Evolutionary conservation across 2,113 vertebrate genomes (phyloP).

Genomic region (Pollachius pollachius): DNA sequence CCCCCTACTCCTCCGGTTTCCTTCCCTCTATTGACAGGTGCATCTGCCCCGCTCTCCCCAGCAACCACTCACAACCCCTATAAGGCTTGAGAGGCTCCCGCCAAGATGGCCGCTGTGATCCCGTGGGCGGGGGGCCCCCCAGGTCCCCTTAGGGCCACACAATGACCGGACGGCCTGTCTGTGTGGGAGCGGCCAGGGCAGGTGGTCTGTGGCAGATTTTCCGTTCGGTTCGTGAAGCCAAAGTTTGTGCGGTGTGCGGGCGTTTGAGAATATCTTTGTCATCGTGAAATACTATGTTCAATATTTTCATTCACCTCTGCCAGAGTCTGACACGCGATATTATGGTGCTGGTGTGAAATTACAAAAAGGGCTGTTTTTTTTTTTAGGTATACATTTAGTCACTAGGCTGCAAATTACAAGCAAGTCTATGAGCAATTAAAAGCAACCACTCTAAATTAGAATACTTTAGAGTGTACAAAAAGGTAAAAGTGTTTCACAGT

Average conservation of each 20-base stretch:
- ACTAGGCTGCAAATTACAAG: too few species aligned
- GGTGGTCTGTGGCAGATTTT: slow-evolving; percentile 62
- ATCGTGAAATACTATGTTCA: not conserved
- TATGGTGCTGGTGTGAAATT: too few species aligned
- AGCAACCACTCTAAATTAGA: too few species aligned
- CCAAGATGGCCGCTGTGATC: slow-evolving; percentile 64
- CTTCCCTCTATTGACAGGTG: slow-evolving; percentile 73
- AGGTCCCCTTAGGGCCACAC: slow-evolving; percentile 65
- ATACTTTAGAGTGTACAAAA: too few species aligned
- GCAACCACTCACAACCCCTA: slow-evolving; percentile 56
- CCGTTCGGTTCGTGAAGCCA: slow-evolving; percentile 1
- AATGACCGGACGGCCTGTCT: slow-evolving; percentile 63
- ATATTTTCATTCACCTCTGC: too few species aligned
- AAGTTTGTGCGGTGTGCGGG: not conserved
- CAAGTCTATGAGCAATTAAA: too few species aligned
- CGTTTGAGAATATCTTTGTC: not conserved
- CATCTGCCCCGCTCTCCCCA: slow-evolving; percentile 54
- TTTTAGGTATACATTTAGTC: too few species aligned
- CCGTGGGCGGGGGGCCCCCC: slow-evolving; percentile 60
- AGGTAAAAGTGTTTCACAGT: too few species aligned
- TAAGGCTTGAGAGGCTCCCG: slow-evolving; percentile 57
- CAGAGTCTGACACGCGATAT: too few species aligned
- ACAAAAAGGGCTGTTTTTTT: too few species aligned
- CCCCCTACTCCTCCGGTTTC: slow-evolving; percentile 51
- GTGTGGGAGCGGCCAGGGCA: slow-evolving; percentile 63